A percentile compares a stretch with the other conserved stretches of the same genome.
These are phyloP conservation scores for Vollenhovia emeryi DNA, from an alignment of 1,140 invertebrate species.

Conservation along the genomic window DNA sequence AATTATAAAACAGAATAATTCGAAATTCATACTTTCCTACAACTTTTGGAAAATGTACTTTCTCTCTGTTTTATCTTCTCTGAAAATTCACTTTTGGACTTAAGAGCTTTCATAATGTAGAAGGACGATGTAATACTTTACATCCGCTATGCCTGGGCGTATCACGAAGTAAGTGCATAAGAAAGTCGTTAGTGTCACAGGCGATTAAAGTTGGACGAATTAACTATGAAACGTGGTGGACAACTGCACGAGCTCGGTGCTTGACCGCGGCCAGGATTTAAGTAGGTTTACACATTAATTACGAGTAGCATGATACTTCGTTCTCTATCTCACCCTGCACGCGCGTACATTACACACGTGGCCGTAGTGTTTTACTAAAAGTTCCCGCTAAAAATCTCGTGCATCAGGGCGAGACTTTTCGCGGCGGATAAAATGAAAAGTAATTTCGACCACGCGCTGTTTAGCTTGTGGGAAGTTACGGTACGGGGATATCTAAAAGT, in stretches of 20 bases:
- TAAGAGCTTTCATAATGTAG: constrained; percentile 24
- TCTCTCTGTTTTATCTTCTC: not conserved
- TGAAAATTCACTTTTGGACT: constrained; percentile 16
- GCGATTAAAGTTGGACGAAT: constrained; percentile 52
- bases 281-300: constrained; percentile 59
- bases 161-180: constrained; percentile 37
- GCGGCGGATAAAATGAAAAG: constrained; percentile 34
- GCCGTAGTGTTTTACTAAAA: constrained; percentile 2
- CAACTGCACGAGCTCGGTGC: constrained; percentile 34
- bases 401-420: constrained; percentile 31
- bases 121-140: not conserved
- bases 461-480: constrained; percentile 35
- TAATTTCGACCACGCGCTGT: constrained; percentile 44
- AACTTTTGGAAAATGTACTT: constrained; percentile 3
- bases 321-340: constrained; percentile 4
- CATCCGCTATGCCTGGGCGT: not conserved
- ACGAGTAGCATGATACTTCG: constrained; percentile 18
- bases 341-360: not conserved
- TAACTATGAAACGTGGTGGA: constrained; percentile 45
- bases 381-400: constrained; percentile 48
- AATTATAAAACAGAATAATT: no score
- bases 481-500: constrained; percentile 44
- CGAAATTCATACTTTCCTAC: not conserved
- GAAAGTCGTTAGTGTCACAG: constrained; percentile 51
- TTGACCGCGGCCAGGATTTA: constrained; percentile 42